Percentiles rank a stretch among this genome's conserved stretches.
Evolutionary conservation across 2,888 invertebrate genomes (phyloP).

Genomic region (Tetheella fluctuosa): DNA sequence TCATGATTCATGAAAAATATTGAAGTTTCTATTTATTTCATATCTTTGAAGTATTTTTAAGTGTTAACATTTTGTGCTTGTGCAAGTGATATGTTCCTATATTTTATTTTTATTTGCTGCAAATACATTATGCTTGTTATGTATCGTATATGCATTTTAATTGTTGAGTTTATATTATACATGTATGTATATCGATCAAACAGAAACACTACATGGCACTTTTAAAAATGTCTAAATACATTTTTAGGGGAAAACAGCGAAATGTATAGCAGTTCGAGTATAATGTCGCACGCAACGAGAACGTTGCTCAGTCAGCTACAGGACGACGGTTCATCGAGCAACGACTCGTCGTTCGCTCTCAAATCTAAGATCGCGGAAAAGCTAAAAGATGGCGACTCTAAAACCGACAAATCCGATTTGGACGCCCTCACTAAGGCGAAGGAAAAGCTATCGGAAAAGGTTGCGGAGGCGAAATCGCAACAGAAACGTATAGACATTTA

Average conservation of each 20-base stretch:
- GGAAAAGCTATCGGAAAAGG: conserved; percentile 74
- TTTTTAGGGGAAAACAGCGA: conserved; percentile 75
- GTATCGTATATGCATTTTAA: conserved; percentile 8
- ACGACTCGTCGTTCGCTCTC: conserved; percentile 79
- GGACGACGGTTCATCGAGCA: conserved; percentile 81
- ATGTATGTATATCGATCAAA: conserved; percentile 21
- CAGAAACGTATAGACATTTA: conserved; percentile 81
- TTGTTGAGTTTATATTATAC: conserved; percentile 10
- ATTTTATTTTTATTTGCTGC: conserved; percentile 34
- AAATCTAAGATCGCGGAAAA: conserved; percentile 57
- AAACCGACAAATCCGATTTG: conserved; percentile 63
- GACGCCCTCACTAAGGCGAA: conserved; percentile 75
- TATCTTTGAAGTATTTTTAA: conserved; percentile 35
- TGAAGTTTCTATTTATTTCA: conserved; percentile 4
- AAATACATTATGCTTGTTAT: conserved; percentile 2
- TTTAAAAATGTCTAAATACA: conserved; percentile 30
- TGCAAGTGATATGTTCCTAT: conserved; percentile 27
- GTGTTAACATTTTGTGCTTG: not conserved
- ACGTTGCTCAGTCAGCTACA: conserved; percentile 80
- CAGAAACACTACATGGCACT: conserved; percentile 17
- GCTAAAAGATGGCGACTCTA: conserved; percentile 51
- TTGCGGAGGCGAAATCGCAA: conserved; percentile 70
- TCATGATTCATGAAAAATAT: conserved; percentile 30
- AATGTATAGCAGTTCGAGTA: conserved; percentile 67
- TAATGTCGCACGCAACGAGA: conserved; percentile 72